Evolutionary conservation across 2,797 vertebrate species (phyloP).

Genomic region (Euphonia xanthogaster): DNA sequence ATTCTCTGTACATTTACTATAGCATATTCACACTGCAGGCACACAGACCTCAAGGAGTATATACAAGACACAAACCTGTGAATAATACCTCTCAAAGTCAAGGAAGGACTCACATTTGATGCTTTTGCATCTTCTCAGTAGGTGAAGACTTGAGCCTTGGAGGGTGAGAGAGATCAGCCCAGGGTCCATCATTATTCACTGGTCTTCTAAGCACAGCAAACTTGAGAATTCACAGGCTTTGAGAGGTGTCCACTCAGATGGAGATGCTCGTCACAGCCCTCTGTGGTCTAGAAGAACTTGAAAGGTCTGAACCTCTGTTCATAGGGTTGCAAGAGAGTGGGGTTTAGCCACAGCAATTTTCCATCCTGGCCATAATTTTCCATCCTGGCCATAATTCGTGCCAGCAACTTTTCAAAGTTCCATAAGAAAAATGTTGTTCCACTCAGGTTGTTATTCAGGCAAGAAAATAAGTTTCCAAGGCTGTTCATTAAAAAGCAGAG

Average conservation of each 20-base stretch:
- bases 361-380: not conserved
- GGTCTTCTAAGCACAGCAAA: not conserved
- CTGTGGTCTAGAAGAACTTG: not conserved
- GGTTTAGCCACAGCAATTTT: not conserved
- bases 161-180: not conserved
- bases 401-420: not conserved
- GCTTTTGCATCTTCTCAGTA: not conserved
- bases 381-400: not conserved
- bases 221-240: not conserved
- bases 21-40: not conserved
- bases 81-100: not conserved
- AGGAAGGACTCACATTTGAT: not conserved
- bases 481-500: not conserved
- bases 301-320: not conserved
- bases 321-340: not conserved
- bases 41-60: not conserved
- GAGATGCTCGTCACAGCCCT: not conserved
- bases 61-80: not conserved
- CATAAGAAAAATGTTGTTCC: not conserved
- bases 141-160: not conserved
- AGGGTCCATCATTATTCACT: too few relatives aligned
- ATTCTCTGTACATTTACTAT: not conserved
- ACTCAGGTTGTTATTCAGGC: not conserved
- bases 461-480: not conserved
- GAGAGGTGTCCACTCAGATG: not conserved